These are phyloP conservation scores for Laticauda laticaudata DNA, from an alignment of 2,113 vertebrate genomes.

Conservation along the genomic window DNA sequence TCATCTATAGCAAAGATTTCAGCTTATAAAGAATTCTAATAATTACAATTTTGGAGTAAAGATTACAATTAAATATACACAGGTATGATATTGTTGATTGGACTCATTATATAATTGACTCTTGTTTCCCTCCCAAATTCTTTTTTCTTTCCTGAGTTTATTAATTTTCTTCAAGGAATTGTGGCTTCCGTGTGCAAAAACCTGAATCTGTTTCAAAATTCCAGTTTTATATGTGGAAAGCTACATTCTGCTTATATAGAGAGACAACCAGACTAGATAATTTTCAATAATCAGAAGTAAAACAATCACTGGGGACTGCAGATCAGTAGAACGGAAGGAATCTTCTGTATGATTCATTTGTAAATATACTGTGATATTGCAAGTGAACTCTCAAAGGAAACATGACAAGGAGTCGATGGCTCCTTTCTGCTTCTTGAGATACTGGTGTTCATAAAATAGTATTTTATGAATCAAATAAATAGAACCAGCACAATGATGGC, in stretches of 20 bases:
- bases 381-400: neutral
- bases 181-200: neutral
- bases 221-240: neutral
- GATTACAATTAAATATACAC: neutral
- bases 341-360: neutral
- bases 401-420: neutral
- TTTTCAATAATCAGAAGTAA: neutral
- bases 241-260: neutral
- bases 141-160: neutral
- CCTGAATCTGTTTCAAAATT: neutral
- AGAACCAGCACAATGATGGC: neutral
- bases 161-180: neutral
- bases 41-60: neutral
- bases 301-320: neutral
- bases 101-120: neutral
- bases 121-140: neutral
- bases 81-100: neutral
- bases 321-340: neutral
- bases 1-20: neutral
- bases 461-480: neutral
- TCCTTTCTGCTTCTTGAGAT: neutral
- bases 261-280: neutral
- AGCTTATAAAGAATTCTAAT: neutral
- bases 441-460: neutral
- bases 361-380: neutral